These are phyloP conservation scores for Pavo muticus DNA, from an alignment of 2,113 vertebrate genomes.

Conservation along the genomic window DNA sequence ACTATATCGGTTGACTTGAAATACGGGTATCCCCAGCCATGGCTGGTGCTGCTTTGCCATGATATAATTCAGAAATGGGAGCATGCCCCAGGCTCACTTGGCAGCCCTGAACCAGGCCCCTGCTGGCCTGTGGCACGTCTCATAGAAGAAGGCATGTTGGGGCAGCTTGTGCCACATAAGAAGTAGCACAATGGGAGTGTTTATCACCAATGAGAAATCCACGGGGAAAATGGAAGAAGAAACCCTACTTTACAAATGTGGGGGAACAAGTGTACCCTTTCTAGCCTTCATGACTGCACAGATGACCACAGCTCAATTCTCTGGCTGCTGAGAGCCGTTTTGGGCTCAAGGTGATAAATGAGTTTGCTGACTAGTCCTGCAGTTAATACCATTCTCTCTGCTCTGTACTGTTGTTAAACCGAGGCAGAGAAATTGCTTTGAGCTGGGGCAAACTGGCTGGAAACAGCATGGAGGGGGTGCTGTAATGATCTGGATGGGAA, in stretches of 20 bases:
- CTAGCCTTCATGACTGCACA: not conserved
- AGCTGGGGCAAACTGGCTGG: not conserved
- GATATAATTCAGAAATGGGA: not conserved
- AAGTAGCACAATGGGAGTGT: not conserved
- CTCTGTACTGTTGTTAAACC: not conserved
- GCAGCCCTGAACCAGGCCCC: not conserved
- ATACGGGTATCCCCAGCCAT: too few species aligned
- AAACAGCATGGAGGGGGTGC: not conserved
- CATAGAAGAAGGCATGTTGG: not conserved
- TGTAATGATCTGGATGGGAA: not conserved
- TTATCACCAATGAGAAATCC: not conserved
- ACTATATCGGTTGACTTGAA: rapidly evolving
- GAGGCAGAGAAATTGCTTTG: not conserved
- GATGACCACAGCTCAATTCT: not conserved
- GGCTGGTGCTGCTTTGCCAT: not conserved
- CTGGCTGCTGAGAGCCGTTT: not conserved
- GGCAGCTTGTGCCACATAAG: not conserved
- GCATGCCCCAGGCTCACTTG: rapidly evolving
- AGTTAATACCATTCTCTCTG: not conserved
- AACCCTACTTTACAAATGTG: not conserved
- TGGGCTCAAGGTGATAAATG: not conserved
- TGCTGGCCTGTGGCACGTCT: not conserved
- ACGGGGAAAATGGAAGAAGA: not conserved
- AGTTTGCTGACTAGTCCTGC: not conserved
- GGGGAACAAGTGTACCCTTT: not conserved